Base-by-base conservation (phyloP, 2,113 vertebrate genomes). In the Myotis brandtii region DNA sequence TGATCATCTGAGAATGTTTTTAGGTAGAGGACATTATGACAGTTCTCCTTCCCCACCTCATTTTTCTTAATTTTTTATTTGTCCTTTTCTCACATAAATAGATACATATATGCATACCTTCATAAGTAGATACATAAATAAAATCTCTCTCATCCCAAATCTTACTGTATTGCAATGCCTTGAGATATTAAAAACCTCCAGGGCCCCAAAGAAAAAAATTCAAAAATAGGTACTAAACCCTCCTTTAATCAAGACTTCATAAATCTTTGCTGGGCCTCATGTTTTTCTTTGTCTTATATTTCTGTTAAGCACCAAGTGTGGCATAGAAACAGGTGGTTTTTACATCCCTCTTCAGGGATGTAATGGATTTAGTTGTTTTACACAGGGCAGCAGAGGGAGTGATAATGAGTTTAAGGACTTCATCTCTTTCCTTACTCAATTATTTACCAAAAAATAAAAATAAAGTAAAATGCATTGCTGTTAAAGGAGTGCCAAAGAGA, bases 321-420 rank as follows among this genome's bases (percentile, higher is more conserved):
- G 17, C 21, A 67, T 20, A 62, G 66, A 84, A 69, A 43, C 8
- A 48, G 27, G 34, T 43, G 20, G 21, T 40, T 82, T 62, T 13
- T 2, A 14, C 52, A 81, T 25, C 17, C 40, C 54, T 90, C 40
- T 62, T 2, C 27, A 54, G 4, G 21, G 11, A 73, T 69, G 9
- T 76, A 37, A 93, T 64, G 34, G 21, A 54, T 50, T 64, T 21
- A 27, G 25, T 69, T 69, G 12, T 23, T 85, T 67, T 52, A 73
- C 2, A 46, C 7, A 43, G n/a, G 10, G 5, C 23, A 70, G 32
- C 32, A 91, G 25, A 84, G 32, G 25, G 34, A 70, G 40, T 48
- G 56, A 40, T 40, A 62, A 84, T 69, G 48, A 91, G 34, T 77
- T 86, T 94, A 79, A 95, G 30, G n/a, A 95, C 46, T 66, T 94